Base-by-base conservation (phyloP, 2,113 vertebrate species). In the Grus americana region DNA sequence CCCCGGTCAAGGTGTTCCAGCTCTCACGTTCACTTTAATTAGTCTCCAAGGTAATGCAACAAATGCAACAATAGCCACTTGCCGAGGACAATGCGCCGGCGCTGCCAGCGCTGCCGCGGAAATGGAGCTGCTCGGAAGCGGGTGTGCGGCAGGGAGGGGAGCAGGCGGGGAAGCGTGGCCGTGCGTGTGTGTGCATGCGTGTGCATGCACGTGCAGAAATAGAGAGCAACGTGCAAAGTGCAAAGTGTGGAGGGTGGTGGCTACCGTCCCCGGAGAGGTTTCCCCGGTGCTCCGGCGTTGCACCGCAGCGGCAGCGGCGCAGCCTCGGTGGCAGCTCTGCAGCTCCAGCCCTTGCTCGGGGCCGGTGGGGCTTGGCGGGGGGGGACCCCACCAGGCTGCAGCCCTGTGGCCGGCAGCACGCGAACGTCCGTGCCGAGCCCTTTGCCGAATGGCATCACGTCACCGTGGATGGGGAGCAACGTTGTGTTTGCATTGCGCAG, bases 341-440 rank as follows among this genome's bases (percentile, higher is more conserved):
- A 12, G n/a, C 83, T 17, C 14, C 52, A 24, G 30, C 30, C 24
- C 30, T 22, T 6, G 27, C 32, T 26, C 0, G 21, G 14, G 46
- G 40, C 4, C 0, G 8, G 52, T 9, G 59, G 50, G 40, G 50
- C 12, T 30, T 2, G 2, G 17, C 1, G 2, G 29, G 23, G 30
- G 34, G 34, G 30, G 12, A 17, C 27, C 47, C 34, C 58, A 3
- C 23, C 23, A 8, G n/a, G 67, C 24, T 58, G 36, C 30, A 65
- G 26, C 24, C 75, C 29, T 4, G 3, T 8, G 7, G 52, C n/a
- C 1, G 8, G 59, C 1, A 14, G 32, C n/a, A 24, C 15, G 4
- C 1, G 2, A 12, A 22, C 11, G 3, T 30, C 36, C 4, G 8
- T 12, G 3, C 50, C 2, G 7, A 17, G 20, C n/a, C 23, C 57